Base-by-base conservation (phyloP, 2,797 vertebrate genomes). In the Girardinus metallicus region DNA sequence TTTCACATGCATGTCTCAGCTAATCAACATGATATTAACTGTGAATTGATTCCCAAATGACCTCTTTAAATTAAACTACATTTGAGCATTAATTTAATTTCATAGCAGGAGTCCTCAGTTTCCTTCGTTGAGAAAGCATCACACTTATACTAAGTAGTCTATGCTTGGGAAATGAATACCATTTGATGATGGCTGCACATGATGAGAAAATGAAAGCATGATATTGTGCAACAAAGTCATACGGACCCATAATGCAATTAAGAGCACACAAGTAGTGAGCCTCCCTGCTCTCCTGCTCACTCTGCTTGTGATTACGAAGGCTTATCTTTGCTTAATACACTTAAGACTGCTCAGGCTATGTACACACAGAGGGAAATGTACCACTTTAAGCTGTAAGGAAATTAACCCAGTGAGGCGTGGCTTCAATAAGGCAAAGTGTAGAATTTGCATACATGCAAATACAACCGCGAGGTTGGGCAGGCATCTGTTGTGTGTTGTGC, bases 341-440 rank as follows among this genome's bases (percentile, higher is more conserved):
- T 34, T 43, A 71, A 34, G 18, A 34, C 39, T 44, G 6, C 73
- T 73, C 76, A 23, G 43, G 10, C 36, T 72, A 34, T 8, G 41
- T 1, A 51, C 1, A 60, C 31, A 68, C 9, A 51, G 13, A 60
- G 16, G 55, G 76, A 26, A 76, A 75, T 80, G 78, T 6, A 72
- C 55, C 80, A 77, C 21, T 71, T 11, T 73, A 43, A 83, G 75
- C 43, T 72, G n/a, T 75, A 82, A 88, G 85, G 81, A 83, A 88
- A 90, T 93, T 92, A 92, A 88, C 90, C 90, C 86, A 86, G 79
- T 43, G 79, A 91, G 85, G 79, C 49, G 60, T 73, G 75, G 76
- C 77, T 84, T 86, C 85, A 87, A 82, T 68, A 73, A 89, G 86
- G 79, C 83, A 87, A 91, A 93, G 87, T 84, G 88, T 85, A 80